phyloP scores from a whole-genome alignment of 2,797 vertebrate genomes.

The Muraenolepis orangiensis region DNA sequence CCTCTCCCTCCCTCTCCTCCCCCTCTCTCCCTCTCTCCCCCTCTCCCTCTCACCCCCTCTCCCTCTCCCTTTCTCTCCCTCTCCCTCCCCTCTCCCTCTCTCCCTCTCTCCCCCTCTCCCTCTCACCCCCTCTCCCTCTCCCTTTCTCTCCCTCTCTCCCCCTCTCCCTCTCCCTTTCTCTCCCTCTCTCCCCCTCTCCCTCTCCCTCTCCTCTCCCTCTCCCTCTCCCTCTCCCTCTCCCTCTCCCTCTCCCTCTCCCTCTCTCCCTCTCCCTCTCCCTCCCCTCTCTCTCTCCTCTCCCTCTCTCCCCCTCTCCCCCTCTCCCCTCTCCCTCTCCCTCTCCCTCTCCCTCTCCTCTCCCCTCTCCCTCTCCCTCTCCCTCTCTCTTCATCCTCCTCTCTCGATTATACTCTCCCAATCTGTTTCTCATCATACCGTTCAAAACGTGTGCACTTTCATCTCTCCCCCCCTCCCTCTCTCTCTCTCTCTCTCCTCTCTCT shows the following conservation, averaged over 20 bases:
- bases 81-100: no score
- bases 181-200: neutral
- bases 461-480: no score
- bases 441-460: constrained; percentile 41
- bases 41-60: neutral
- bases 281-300: no score
- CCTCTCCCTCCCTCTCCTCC: constrained; percentile 33
- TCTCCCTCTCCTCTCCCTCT: constrained; percentile 16
- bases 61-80: constrained; percentile 12
- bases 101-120: constrained; percentile 19
- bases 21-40: constrained; percentile 14
- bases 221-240: constrained; percentile 15
- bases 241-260: constrained; percentile 30
- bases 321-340: constrained; percentile 19
- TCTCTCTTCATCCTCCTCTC: neutral
- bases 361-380: neutral
- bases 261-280: constrained; percentile 1
- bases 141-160: no score
- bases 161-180: constrained; percentile 17
- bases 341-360: no score
- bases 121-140: constrained; percentile 2
- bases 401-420: neutral
- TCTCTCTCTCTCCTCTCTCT: no score
- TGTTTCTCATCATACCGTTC: constrained; percentile 20
- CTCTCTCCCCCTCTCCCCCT: constrained; percentile 43